A percentile compares a stretch with the other conserved stretches of the same genome.
Conservation (phyloP, 2,113 vertebrate genomes). For the Todiramphus chloris region DNA sequence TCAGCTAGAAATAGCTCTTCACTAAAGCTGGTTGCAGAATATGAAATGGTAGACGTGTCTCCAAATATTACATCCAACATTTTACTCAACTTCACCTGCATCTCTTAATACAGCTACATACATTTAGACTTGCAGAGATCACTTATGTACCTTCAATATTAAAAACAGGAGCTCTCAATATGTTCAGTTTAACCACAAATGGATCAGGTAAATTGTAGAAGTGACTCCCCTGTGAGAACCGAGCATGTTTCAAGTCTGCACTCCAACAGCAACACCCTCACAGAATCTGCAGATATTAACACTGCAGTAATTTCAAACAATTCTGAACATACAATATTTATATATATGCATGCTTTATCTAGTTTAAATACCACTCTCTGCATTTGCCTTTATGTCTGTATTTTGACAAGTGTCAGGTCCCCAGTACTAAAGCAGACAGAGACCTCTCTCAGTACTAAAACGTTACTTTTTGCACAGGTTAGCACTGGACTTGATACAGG, state of each 20-base stretch:
- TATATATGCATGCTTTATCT: neutral
- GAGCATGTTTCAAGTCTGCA: neutral
- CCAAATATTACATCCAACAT: neutral
- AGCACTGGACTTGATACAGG: neutral
- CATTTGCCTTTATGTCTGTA: neutral
- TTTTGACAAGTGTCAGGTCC: neutral
- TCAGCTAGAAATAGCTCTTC: conserved; percentile 68
- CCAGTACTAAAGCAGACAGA: neutral
- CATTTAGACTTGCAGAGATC: neutral
- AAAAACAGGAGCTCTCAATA: neutral
- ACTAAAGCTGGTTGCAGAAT: conserved; percentile 28
- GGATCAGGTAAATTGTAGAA: neutral
- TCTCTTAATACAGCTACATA: neutral
- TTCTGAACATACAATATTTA: neutral
- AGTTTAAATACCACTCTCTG: neutral
- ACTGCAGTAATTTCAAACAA: neutral
- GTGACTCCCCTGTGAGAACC: neutral
- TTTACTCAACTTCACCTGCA: neutral
- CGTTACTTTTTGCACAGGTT: neutral
- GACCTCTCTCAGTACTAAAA: neutral
- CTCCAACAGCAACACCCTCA: neutral
- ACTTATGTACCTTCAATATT: neutral
- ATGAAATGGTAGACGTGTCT: neutral
- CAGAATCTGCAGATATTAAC: neutral
- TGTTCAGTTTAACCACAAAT: neutral